Base-by-base conservation (phyloP, 2,888 invertebrate genomes). In the Tridacna gigas region DNA sequence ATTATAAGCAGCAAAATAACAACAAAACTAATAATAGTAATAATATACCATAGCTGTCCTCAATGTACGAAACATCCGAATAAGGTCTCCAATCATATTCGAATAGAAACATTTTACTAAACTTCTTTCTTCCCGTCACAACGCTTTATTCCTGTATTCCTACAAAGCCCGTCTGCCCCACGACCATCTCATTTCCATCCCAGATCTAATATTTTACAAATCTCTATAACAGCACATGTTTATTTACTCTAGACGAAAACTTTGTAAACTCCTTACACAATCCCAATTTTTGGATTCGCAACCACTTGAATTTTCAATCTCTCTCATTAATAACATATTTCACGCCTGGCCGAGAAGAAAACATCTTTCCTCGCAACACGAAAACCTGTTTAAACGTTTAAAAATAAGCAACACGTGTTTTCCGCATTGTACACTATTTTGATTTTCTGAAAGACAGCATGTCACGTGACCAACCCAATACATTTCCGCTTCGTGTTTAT, bases 401-500 rank as follows among this genome's bases (percentile, higher is more conserved):
- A 11, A 51, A 22, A 71, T 71, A 48, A 69, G 15, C 69, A n/a
- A 48, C 71, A 71, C 71, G 71, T 71, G 71, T 22, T 71, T 71
- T 71, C 71, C 25, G 11, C 71, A 51, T 51, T 47, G 51, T 45
- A 45, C 71, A 51, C 51, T 71, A 51, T 71, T 71, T 71, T 71
- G 71, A 71, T 71, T 71, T 69, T 51, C 56, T 56, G 67, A 51
- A 71, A 51, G 37, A 71, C 71, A 71, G 11, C 13, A 26, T 9
- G 28, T 71, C 71, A 71, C 71, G 71, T 71, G 71, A 71, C 26
- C 71, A 7, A 11, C 56, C 71, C 71, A 47, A 22, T 47, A 71
- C 71, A 25, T 71, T 71, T 71, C 71, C 71, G 71, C 51, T 71
- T 71, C 71, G 26, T 71, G 71, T 71, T 71, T 71, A 51, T 47